These are phyloP conservation scores for Zele albiditarsus DNA, from an alignment of 2,888 invertebrate genomes.

Conservation along the genomic window DNA sequence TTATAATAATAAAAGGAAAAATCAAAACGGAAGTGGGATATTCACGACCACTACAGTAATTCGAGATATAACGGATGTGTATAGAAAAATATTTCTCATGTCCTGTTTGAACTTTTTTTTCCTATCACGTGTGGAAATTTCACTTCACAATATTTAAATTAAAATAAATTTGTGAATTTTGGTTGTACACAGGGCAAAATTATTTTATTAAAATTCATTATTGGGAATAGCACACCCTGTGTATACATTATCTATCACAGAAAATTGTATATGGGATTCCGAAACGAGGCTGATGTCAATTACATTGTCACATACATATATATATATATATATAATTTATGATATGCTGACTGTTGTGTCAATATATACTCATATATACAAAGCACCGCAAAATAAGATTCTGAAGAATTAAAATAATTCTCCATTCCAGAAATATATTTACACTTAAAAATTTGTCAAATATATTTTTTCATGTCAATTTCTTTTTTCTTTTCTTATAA, in stretches of 20 bases:
- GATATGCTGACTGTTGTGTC: not conserved
- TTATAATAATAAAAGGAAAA: not conserved
- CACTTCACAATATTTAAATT: no score
- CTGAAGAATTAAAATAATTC: no score
- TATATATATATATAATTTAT: not conserved
- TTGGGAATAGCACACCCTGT: no score
- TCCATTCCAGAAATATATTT: no score
- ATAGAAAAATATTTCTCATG: not conserved
- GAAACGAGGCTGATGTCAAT: not conserved
- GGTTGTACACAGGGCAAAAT: no score
- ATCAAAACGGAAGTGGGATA: slow-evolving; percentile 28
- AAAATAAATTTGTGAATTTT: no score
- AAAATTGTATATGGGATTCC: not conserved
- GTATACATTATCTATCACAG: not conserved
- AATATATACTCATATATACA: no score
- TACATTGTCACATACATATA: not conserved
- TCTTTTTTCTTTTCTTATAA: no score
- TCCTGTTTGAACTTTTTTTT: not conserved
- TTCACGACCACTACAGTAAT: not conserved
- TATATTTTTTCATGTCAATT: no score
- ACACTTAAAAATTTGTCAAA: no score
- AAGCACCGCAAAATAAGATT: no score
- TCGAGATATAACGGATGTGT: not conserved
- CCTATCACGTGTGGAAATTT: not conserved
- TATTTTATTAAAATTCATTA: no score